A percentile compares a stretch with the other conserved stretches of the same genome.
These are phyloP conservation scores for Linnaemya vulpina DNA, from an alignment of 2,888 invertebrate genomes.

Conservation along the genomic window DNA sequence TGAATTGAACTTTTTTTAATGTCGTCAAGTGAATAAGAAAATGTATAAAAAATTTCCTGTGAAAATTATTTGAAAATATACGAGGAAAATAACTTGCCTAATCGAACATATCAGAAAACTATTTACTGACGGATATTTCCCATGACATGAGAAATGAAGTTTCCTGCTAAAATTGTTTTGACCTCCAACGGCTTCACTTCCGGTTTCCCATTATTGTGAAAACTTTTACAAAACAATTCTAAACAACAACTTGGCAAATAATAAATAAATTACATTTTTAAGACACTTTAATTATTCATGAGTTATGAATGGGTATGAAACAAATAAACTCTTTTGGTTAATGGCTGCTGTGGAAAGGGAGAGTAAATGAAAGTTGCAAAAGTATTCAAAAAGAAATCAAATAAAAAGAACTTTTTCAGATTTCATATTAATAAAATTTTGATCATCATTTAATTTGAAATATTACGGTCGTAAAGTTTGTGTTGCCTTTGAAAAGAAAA, in stretches of 20 bases:
- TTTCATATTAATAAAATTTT: conserved; percentile 12
- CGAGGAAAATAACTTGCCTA: too few species aligned
- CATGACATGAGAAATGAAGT: not conserved
- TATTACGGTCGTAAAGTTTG: not conserved
- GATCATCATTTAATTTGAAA: not conserved
- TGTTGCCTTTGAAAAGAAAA: not conserved
- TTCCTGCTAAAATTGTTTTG: not conserved
- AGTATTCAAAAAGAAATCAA: conserved; percentile 38
- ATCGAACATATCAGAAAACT: too few species aligned
- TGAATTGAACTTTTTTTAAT: conserved; percentile 44
- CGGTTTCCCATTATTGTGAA: not conserved
- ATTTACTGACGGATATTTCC: too few species aligned
- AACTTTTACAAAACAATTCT: not conserved
- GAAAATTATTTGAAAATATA: not conserved
- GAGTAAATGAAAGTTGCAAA: conserved; percentile 28
- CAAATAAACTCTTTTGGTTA: conserved; percentile 15
- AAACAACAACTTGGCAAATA: conserved; percentile 29
- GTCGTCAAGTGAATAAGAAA: conserved; percentile 10
- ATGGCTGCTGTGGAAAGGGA: conserved; percentile 8
- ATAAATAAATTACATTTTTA: conserved; percentile 3
- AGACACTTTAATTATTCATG: conserved; percentile 12
- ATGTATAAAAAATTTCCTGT: not conserved
- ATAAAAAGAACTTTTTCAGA: not conserved
- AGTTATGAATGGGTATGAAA: conserved; percentile 13
- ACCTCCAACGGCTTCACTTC: not conserved